phyloP scores from a whole-genome alignment of 1,140 invertebrate species.

The Calosoma granatense region DNA sequence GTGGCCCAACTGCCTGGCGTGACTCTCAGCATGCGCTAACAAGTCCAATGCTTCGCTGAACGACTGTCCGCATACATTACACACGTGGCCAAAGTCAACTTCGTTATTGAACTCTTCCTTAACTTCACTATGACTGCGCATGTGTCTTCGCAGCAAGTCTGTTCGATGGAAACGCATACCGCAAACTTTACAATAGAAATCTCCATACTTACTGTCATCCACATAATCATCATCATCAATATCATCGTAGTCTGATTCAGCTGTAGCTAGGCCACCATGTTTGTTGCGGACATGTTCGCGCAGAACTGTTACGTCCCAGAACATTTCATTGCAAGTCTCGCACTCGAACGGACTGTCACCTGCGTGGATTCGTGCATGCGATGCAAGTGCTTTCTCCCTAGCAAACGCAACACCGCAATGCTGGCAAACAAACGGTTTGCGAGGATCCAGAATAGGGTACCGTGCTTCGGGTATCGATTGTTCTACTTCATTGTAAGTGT shows the following conservation, averaged over 20 bases:
- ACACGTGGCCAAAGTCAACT: constrained; percentile 43
- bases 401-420: constrained; percentile 70
- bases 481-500: constrained; percentile 43
- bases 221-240: constrained; percentile 45
- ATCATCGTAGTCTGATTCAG: constrained; percentile 38
- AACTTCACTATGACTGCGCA: constrained; percentile 39
- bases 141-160: constrained; percentile 60
- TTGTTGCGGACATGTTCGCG: constrained; percentile 49
- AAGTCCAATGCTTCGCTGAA: constrained; percentile 62
- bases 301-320: constrained; percentile 58
- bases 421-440: constrained; percentile 69
- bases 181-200: constrained; percentile 65
- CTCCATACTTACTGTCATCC: constrained; percentile 54
- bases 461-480: constrained; percentile 45
- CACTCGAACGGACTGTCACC: constrained; percentile 69
- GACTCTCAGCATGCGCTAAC: constrained; percentile 63
- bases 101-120: constrained; percentile 24
- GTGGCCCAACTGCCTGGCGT: constrained; percentile 46
- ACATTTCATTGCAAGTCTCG: constrained; percentile 64
- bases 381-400: constrained; percentile 65
- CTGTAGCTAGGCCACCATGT: constrained; percentile 34
- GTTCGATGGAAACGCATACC: constrained; percentile 63
- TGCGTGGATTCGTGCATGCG: constrained; percentile 58
- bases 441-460: constrained; percentile 57
- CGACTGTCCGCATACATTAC: constrained; percentile 64